Base-by-base conservation (phyloP, 2,797 vertebrate species). In the Sphaeramia orbicularis region DNA sequence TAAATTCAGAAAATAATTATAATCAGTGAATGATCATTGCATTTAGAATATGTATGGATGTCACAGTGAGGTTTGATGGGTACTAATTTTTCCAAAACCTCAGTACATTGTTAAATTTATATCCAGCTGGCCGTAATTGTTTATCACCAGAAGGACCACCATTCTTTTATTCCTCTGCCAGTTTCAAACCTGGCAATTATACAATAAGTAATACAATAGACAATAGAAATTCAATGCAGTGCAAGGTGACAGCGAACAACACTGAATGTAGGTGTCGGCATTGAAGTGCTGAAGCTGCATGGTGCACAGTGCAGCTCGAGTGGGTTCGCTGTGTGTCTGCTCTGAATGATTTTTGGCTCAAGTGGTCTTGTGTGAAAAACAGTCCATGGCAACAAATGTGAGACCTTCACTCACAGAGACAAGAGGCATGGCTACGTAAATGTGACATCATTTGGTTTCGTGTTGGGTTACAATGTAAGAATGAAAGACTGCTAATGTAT, bases 351-450 rank as follows among this genome's bases (percentile, higher is more conserved):
- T n/a, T 27, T 7, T 49, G 38, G 51, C 52, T 66, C 13, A 44
- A 52, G 40, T 67, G 38, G 32, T 24, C 7, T 32, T 6, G 18
- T 51, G 64, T 41, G 47, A 55, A 55, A 64, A 79, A 40, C 10
- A 4, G 18, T 43, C 59, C 64, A 42, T 59, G 19, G 69, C 54
- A 78, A 81, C 66, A 64, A 64, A 12, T 52, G 65, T 47, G 43
- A 62, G 73, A 60, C 68, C 60, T 66, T 74, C 35, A 11, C 14
- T 67, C 60, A 64, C 32, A 68, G 53, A 62, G 32, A 75, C 35
- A 12, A 76, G 42, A 37, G n/a, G 32, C 38, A 11, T 5, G 55
- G 67, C 21, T 44, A 51, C 30, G 19, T 38, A 44, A 51, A 44
- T 3, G 44, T 63, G 60, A 53, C 71, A 63, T 61, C 50, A 51